Evolutionary conservation across 2,888 invertebrate species (phyloP).

Genomic region (Geotrupes spiniger): DNA sequence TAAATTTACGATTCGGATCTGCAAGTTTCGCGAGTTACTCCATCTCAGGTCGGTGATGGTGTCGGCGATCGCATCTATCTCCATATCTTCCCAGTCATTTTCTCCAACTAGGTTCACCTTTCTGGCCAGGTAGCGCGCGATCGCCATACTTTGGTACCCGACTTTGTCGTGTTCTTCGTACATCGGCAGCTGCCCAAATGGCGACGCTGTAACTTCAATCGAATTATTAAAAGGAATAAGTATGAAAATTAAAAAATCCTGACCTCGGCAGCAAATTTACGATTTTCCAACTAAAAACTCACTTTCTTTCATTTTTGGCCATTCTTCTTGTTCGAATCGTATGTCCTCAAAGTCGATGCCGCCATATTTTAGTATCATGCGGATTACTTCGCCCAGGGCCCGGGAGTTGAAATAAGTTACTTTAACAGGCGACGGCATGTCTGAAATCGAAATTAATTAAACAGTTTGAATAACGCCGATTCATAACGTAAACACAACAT

Average conservation of each 20-base stretch:
- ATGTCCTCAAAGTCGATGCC: constrained; percentile 19
- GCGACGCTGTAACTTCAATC: constrained; percentile 55
- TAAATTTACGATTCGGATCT: too few species aligned
- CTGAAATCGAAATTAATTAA: not conserved
- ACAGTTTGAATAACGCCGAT: too few species aligned
- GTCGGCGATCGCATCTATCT: constrained; percentile 60
- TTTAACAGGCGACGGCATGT: constrained; percentile 10
- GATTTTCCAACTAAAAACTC: too few species aligned
- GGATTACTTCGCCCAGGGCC: constrained; percentile 29
- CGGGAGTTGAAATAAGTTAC: constrained; percentile 40
- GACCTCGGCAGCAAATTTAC: too few species aligned
- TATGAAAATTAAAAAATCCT: too few species aligned
- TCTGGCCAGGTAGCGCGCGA: constrained; percentile 60
- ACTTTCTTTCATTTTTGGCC: constrained; percentile 19
- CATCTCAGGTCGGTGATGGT: constrained; percentile 57
- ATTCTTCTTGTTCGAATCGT: constrained; percentile 13
- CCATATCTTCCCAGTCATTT: constrained; percentile 55
- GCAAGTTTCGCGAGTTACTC: too few species aligned
- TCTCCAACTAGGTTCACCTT: constrained; percentile 56
- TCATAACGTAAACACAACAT: too few species aligned
- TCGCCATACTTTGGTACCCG: constrained; percentile 58
- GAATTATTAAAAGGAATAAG: too few species aligned
- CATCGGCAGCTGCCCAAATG: constrained; percentile 61
- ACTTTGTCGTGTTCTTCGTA: constrained; percentile 61
- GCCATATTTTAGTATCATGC: constrained; percentile 21